These are phyloP conservation scores for Pyrocoelia pectoralis DNA, from an alignment of 2,888 invertebrate genomes.

Conservation along the genomic window DNA sequence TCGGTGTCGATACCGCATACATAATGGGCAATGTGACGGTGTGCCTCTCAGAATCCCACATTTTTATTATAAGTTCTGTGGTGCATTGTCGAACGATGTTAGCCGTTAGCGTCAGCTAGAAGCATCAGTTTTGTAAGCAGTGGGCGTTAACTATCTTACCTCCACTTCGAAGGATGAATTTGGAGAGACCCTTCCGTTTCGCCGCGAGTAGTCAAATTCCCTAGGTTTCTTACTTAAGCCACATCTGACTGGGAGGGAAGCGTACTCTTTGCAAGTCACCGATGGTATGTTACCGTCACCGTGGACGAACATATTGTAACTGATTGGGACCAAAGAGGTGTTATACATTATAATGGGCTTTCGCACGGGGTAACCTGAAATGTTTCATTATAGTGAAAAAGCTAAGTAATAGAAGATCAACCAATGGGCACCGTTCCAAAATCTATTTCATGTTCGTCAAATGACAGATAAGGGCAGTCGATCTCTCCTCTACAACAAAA, in stretches of 20 bases:
- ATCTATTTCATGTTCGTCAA: constrained; percentile 64
- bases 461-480: constrained; percentile 66
- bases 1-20: constrained; percentile 60
- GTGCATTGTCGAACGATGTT: constrained; percentile 62
- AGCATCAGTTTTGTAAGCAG: background rate
- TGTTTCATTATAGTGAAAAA: background rate
- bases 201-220: constrained; percentile 65
- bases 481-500: constrained; percentile 64
- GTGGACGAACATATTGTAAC: constrained; percentile 61
- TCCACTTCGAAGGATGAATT: constrained; percentile 59
- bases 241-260: constrained; percentile 57
- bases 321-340: constrained; percentile 65
- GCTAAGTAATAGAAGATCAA: constrained; percentile 44
- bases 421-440: constrained; percentile 68
- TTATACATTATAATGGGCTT: constrained; percentile 64
- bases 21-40: constrained; percentile 63
- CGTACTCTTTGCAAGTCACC: constrained; percentile 62
- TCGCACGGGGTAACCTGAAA: constrained; percentile 62
- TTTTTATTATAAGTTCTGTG: constrained; percentile 62
- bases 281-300: constrained; percentile 66
- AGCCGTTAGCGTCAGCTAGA: constrained; percentile 66
- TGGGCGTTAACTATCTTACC: constrained; percentile 53
- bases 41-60: constrained; percentile 67
- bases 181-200: constrained; percentile 60
- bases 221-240: constrained; percentile 61